Conservation (phyloP, 2,888 invertebrate species). For the Xestia rhomboidea region DNA sequence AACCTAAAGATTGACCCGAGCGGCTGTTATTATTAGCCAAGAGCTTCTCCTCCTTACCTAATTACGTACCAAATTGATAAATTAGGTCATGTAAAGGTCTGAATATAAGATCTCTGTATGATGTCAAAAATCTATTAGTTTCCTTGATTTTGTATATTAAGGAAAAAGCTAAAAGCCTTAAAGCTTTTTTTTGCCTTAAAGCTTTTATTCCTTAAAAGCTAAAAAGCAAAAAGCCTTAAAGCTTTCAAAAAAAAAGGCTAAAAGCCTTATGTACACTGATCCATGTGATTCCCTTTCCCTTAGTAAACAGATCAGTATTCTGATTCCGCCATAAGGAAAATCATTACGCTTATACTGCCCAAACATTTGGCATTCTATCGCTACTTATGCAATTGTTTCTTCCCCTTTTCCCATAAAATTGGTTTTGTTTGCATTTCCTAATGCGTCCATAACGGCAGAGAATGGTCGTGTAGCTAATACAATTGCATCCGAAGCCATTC, state of each 20-base stretch:
- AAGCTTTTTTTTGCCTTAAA: too few relatives aligned
- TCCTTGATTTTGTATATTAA: background rate
- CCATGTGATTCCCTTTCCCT: background rate
- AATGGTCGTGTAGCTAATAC: slow-evolving; percentile 55
- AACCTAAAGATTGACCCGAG: too few relatives aligned
- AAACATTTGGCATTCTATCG: slow-evolving; percentile 53
- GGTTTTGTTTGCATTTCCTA: slow-evolving; percentile 63
- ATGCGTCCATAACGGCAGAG: slow-evolving; percentile 42
- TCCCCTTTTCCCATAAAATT: slow-evolving; percentile 53
- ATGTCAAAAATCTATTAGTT: background rate
- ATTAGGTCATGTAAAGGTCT: background rate
- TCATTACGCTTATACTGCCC: slow-evolving; percentile 30
- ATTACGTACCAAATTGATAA: background rate
- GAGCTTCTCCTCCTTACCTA: too few relatives aligned
- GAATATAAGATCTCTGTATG: background rate
- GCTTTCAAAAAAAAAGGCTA: too few relatives aligned
- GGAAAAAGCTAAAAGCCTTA: background rate
- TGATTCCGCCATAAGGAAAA: slow-evolving; percentile 47
- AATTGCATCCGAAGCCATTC: slow-evolving; percentile 45
- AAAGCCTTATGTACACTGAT: background rate
- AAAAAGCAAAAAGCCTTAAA: too few relatives aligned
- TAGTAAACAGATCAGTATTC: slow-evolving; percentile 26
- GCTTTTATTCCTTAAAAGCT: too few relatives aligned
- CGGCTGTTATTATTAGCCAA: too few relatives aligned
- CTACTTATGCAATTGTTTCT: slow-evolving; percentile 43